Conservation (phyloP, 2,888 invertebrate genomes). For the Lycophotia porphyrea region DNA sequence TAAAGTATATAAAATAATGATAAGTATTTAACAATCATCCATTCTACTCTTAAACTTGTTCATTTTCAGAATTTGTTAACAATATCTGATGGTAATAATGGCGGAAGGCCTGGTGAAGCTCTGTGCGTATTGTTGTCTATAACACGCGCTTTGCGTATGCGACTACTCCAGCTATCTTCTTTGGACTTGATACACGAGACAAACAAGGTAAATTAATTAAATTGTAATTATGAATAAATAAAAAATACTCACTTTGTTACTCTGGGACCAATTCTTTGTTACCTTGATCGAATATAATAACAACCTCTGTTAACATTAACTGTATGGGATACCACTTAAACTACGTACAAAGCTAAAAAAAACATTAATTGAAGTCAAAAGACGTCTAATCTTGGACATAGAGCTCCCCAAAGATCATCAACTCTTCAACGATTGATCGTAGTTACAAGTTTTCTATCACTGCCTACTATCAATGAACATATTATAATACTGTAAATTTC, state of each 20-base stretch:
- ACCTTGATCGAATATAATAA: not conserved
- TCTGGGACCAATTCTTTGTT: not conserved
- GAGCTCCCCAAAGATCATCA: not conserved
- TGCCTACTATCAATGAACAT: not conserved
- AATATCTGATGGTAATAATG: conserved; percentile 78
- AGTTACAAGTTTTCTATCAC: not conserved
- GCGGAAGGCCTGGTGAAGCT: conserved; percentile 79
- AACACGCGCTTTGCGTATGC: conserved; percentile 75
- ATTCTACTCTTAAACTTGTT: not conserved
- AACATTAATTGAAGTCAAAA: not conserved
- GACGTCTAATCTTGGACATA: not conserved
- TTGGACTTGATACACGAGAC: conserved; percentile 79
- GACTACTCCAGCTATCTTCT: conserved; percentile 78
- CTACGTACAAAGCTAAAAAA: not conserved
- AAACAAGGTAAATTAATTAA: conserved; percentile 68
- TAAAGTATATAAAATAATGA: not conserved
- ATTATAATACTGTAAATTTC: not conserved
- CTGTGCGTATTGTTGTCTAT: conserved; percentile 80
- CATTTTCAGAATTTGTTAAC: conserved; percentile 78
- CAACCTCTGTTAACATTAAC: not conserved
- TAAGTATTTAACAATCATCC: not conserved
- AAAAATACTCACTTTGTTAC: not conserved
- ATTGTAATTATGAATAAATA: not conserved
- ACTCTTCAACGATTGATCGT: not conserved
- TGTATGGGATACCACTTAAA: not conserved